These are phyloP conservation scores for Drosophila putrida DNA, from an alignment of 2,888 invertebrate genomes.

Conservation along the genomic window DNA sequence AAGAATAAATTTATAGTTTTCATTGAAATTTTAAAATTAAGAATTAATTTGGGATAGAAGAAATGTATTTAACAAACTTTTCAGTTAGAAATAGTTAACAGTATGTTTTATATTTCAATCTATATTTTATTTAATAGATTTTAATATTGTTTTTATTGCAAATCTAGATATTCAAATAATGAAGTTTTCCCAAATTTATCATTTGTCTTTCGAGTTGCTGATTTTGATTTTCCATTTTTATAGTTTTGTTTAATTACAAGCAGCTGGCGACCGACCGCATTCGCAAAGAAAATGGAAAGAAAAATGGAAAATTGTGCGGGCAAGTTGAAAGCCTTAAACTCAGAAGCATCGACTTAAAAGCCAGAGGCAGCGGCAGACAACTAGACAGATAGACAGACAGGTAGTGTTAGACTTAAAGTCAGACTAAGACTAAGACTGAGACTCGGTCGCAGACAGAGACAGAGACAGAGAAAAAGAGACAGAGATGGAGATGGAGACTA, in stretches of 20 bases:
- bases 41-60: too few relatives aligned
- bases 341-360: constrained; percentile 41
- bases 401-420: too few relatives aligned
- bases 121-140: too few relatives aligned
- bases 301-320: constrained; percentile 76
- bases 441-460: constrained; percentile 20
- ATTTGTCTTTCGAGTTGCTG: constrained; percentile 5
- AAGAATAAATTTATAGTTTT: too few relatives aligned
- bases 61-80: too few relatives aligned
- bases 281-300: constrained; percentile 72
- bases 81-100: too few relatives aligned
- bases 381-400: constrained; percentile 19
- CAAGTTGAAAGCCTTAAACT: constrained; percentile 49
- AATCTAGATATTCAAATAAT: not conserved
- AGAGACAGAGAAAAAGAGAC: not conserved
- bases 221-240: constrained; percentile 41
- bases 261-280: constrained; percentile 72
- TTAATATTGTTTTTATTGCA: too few relatives aligned
- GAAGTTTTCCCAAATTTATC: constrained; percentile 10
- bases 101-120: too few relatives aligned
- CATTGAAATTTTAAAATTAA: too few relatives aligned
- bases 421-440: constrained; percentile 15
- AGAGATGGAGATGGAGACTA: constrained; percentile 56
- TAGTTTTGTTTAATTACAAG: constrained; percentile 56
- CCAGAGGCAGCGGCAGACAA: constrained; percentile 28